Percentiles rank a stretch among this genome's conserved stretches.
Conservation (phyloP, 2,888 invertebrate species). For the Hedya salicella region DNA sequence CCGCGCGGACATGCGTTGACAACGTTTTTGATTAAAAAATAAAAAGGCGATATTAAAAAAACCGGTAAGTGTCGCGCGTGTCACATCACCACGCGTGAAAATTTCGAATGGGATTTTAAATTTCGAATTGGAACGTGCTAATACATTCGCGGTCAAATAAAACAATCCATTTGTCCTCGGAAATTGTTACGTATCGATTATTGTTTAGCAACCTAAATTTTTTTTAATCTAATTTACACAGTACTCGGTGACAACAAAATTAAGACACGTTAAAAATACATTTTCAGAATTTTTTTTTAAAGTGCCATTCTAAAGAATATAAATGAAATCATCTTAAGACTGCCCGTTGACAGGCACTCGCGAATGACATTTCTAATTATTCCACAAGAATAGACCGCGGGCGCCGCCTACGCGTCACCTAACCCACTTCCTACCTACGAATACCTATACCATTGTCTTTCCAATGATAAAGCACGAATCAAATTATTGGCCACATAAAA, state of each 20-base stretch:
- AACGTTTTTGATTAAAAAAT: constrained; percentile 63
- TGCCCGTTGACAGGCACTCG: constrained; percentile 25
- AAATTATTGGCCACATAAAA: constrained; percentile 75
- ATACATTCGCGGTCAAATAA: background rate
- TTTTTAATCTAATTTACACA: background rate
- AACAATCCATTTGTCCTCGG: background rate
- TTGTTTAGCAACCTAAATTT: background rate
- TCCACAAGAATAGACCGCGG: constrained; percentile 31
- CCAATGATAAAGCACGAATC: constrained; percentile 76
- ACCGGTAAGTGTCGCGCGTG: constrained; percentile 44
- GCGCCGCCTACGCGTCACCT: constrained; percentile 33
- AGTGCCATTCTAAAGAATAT: constrained; percentile 8
- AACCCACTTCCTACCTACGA: constrained; percentile 43
- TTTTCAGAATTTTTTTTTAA: background rate
- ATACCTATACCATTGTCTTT: constrained; percentile 78
- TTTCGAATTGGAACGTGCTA: constrained; percentile 7
- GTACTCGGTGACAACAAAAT: background rate
- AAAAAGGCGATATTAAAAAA: constrained; percentile 49
- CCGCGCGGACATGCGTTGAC: constrained; percentile 73
- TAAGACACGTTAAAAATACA: background rate
- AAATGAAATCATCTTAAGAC: background rate
- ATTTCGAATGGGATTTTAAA: constrained; percentile 18
- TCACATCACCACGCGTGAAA: constrained; percentile 37
- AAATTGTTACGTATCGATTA: background rate
- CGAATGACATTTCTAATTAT: constrained; percentile 40